Evolutionary conservation across 2,888 invertebrate species (phyloP), one percentile per base, ranked within the genome.

Genomic region (Erebia aethiops): DNA sequence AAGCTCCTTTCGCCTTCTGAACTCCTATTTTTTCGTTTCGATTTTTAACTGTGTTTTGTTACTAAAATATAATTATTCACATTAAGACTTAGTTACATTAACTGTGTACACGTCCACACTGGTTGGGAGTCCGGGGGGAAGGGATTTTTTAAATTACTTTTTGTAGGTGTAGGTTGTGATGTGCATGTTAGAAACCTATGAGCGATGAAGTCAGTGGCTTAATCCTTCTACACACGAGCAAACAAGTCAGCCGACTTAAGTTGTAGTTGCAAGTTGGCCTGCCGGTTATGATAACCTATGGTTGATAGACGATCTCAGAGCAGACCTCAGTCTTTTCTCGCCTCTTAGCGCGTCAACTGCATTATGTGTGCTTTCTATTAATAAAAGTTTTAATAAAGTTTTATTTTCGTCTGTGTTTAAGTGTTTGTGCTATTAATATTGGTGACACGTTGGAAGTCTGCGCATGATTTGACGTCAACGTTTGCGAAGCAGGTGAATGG

Each of bases 251-350:
- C 2, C n/a, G 21, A 13, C 3, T 13, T 11, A 1, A 46, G 41
- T 61, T 46, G 46, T 9, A 5, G 46, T 21, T 49, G 62, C 9
- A 62, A 46, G 49, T 49, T 49, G 43, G 43, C 67, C 70, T 75
- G 77, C 73, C 65, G 73, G 51, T n/a, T 49, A 51, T 73, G 80
- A 80, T 79, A 76, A 79, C 79, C 77, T 81, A 76, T 69, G 52
- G 64, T 46, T 60, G 57, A 67, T 70, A 41, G 68, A 51, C 65
- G 58, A 58, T 70, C 60, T 49, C 56, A 2, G 60, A 46, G 52
- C 67, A 13, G 51, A 46, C 52, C 69, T 75, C 75, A 78, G 77
- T 79, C 69, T 67, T 61, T 70, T 63, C 72, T 74, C 71, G 67
- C 71, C 76, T 67, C 60, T 70, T 69, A 67, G 72, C 72, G 74